Base-by-base conservation (phyloP, 2,113 vertebrate genomes). In the Rattus rattus region DNA sequence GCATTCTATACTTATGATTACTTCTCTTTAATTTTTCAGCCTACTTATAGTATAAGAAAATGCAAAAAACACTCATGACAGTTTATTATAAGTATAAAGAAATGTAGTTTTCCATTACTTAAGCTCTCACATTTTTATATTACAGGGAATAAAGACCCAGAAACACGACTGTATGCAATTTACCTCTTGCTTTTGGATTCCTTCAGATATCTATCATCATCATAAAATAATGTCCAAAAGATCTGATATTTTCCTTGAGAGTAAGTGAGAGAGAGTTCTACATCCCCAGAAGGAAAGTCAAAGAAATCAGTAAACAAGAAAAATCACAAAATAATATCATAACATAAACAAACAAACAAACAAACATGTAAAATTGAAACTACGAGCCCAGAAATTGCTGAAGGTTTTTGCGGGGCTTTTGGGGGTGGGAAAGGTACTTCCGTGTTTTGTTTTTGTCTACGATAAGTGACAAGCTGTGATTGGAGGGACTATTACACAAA, bases 391-490 rank as follows among this genome's bases (percentile, higher is more conserved):
- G 52, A 52, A n/a, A 63, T 54, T 54, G 52, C 7, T 54, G 52
- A 54, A 54, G 52, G 52, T 54, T 54, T 54, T 54, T 54, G 52
- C 3, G 11, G 52, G 5, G 43, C 43, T 43, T 3, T 54, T 54
- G 7, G 52, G 52, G 52, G 7, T 54, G 11, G 52, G 52, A 54
- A 54, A 54, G 52, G 52, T 11, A 54, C 52, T 54, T 54, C 11
- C 5, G 52, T 54, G 52, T 54, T 54, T 54, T 61, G 24, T 63
- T 65, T 30, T 6, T 95, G 85, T 22, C 30, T 83, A 39, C 72
- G 87, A 28, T 67, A 90, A 86, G 43, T 87, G 39, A 88, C 83
- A 72, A 90, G 13, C 47, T 94, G 65, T 83, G 91, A 86, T 39
- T 92, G 93, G 36, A 0, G 39, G 10, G 4, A 2, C 47, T 77